These are phyloP conservation scores for Aphelocoma californica DNA, from an alignment of 2,797 vertebrate genomes.

Conservation along the genomic window DNA sequence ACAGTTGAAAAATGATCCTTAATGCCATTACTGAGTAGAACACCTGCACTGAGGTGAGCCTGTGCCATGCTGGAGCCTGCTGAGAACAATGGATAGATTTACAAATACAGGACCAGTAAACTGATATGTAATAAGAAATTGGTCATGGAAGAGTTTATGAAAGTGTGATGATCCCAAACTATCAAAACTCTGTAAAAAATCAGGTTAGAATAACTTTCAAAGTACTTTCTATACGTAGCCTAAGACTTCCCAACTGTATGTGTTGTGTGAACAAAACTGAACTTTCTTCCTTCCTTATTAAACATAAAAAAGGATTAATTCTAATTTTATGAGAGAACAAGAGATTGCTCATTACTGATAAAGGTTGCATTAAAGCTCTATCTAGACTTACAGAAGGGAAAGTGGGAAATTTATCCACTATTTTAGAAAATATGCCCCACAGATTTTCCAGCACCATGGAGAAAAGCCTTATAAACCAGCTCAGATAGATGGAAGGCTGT, in stretches of 20 bases:
- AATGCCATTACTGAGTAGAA: not conserved
- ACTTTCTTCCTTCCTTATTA: constrained; percentile 22
- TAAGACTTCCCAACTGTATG: not conserved
- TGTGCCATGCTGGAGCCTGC: not conserved
- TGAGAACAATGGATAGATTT: not conserved
- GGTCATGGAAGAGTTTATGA: not conserved
- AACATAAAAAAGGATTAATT: constrained; percentile 6
- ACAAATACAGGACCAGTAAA: not conserved
- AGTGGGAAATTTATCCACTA: not conserved
- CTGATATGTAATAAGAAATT: not conserved
- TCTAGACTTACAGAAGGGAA: not conserved
- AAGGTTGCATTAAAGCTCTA: not conserved
- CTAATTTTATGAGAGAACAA: constrained; percentile 2
- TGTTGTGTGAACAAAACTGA: not conserved
- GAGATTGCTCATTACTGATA: constrained; percentile 11
- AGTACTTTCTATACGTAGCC: not conserved
- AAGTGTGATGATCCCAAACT: not conserved
- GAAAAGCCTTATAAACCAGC: constrained; percentile 32
- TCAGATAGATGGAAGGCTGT: constrained; percentile 24
- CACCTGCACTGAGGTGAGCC: not conserved
- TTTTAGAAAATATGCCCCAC: constrained; percentile 1
- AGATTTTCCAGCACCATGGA: constrained; percentile 9
- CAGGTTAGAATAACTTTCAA: not conserved
- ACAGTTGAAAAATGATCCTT: not conserved
- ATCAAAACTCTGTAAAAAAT: not conserved